Evolutionary conservation across 1,140 invertebrate genomes (phyloP).

Genomic region (Bombyx mandarina): DNA sequence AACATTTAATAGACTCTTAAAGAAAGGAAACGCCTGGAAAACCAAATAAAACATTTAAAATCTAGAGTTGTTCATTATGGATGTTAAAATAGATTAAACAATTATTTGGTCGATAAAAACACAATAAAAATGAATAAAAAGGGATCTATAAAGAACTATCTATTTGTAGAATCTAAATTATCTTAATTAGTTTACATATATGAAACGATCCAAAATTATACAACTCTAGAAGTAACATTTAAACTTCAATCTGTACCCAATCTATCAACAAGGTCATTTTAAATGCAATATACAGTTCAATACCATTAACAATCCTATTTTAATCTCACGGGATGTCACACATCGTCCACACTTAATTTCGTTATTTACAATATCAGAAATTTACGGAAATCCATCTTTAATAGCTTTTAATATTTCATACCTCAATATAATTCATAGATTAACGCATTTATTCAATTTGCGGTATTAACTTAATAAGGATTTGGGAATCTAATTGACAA

Average conservation of each 20-base stretch:
- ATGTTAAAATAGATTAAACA: slow-evolving; percentile 1
- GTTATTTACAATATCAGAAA: slow-evolving; percentile 38
- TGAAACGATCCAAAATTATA: too few species aligned
- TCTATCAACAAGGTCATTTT: slow-evolving; percentile 46
- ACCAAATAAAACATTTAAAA: slow-evolving; percentile 23
- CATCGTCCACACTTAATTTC: slow-evolving; percentile 43
- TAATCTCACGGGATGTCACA: slow-evolving; percentile 60
- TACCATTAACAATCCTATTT: slow-evolving; percentile 64
- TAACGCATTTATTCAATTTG: background rate
- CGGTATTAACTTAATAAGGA: slow-evolving; percentile 42
- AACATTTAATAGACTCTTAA: slow-evolving; percentile 41
- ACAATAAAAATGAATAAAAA: background rate
- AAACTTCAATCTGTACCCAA: slow-evolving; percentile 42
- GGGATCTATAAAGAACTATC: background rate
- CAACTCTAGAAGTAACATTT: background rate
- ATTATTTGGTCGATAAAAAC: background rate
- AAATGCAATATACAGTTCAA: slow-evolving; percentile 48
- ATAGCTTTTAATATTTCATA: background rate
- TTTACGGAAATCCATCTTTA: background rate
- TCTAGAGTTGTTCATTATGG: background rate
- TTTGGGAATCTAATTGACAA: slow-evolving; percentile 66
- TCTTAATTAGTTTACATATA: too few species aligned
- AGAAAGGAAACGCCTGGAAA: slow-evolving; percentile 48
- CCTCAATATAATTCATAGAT: background rate
- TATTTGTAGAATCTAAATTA: background rate